Evolutionary conservation across 2,888 invertebrate genomes (phyloP), one percentile per base, ranked within the genome.

Genomic region (Quadroppia sp.): DNA sequence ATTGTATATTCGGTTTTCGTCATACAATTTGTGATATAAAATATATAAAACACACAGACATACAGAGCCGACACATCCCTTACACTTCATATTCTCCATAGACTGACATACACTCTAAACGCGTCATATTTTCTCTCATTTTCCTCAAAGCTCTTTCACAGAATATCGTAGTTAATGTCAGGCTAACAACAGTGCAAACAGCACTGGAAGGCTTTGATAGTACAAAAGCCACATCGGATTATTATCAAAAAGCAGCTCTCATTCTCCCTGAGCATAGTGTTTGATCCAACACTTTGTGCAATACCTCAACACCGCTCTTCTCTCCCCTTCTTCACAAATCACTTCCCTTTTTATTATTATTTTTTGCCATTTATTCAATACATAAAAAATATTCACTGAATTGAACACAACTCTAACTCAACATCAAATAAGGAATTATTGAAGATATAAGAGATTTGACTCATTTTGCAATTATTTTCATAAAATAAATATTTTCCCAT

Each of bases 301-400:
- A 28, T 30, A 59, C 59, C 59, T 59, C 59, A 59, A 59, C 59
- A 59, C 59, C 59, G 59, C 59, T 59, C 25, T 25, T 28, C 59
- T 59, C 15, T 30, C 59, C 59, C 59, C 59, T 59, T 59, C 30
- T 30, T 20, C 30, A 4, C 30, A 59, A 30, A 25, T 59, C 30
- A 17, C n/a, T 59, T 30, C 59, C 59, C 59, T 30, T 59, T 59
- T 59, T 28, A 59, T 59, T 59, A 28, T n/a, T 17, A 13, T 56
- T 56, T 56, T 25, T 42, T 15, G 15, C 15, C 15, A n/a, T n/a
- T 45, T n/a, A n/a, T n/a, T n/a, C n/a, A n/a, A n/a, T n/a, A n/a
- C n/a, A n/a, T n/a, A n/a, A n/a, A n/a, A n/a, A n/a, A n/a, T n/a
- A n/a, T n/a, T n/a, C n/a, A n/a, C n/a, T n/a, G n/a, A n/a, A n/a